These are phyloP conservation scores for Acanthopagrus latus DNA, from an alignment of 2,797 vertebrate genomes.

Conservation along the genomic window DNA sequence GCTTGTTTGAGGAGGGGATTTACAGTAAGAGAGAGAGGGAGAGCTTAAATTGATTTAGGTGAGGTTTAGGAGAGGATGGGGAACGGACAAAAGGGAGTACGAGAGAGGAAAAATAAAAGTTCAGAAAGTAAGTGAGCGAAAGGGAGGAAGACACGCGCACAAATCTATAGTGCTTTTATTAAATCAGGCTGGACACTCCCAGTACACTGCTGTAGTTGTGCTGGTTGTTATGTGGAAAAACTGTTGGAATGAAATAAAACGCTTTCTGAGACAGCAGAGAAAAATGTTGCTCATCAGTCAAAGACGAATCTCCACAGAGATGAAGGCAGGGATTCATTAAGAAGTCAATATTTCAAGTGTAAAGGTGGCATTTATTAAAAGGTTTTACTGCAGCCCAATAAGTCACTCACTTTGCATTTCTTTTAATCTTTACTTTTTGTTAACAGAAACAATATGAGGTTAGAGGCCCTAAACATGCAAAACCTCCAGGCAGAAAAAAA, in stretches of 20 bases:
- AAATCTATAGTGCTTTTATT: conserved; percentile 1
- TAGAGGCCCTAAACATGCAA: not conserved
- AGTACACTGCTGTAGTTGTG: not conserved
- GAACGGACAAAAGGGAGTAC: not conserved
- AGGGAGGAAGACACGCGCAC: not conserved
- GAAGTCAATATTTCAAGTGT: not conserved
- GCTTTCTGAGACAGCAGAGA: conserved; percentile 4
- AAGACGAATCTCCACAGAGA: not conserved
- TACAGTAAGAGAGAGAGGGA: not conserved
- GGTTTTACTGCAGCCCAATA: too few species aligned
- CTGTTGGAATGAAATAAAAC: not conserved
- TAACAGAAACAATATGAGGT: not conserved
- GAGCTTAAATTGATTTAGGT: not conserved
- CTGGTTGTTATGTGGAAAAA: conserved; percentile 18
- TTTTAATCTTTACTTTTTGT: conserved; percentile 1
- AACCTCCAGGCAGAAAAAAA: too few species aligned
- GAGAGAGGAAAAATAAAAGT: not conserved
- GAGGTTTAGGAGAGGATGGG: not conserved
- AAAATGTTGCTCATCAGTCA: conserved; percentile 8
- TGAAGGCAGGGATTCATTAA: not conserved
- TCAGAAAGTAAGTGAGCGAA: not conserved
- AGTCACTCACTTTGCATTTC: not conserved
- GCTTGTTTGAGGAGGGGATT: conserved; percentile 9
- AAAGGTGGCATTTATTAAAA: not conserved
- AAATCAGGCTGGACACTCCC: not conserved